These are phyloP conservation scores for Sitobion miscanthi DNA, from an alignment of 1,140 invertebrate species.

Conservation along the genomic window DNA sequence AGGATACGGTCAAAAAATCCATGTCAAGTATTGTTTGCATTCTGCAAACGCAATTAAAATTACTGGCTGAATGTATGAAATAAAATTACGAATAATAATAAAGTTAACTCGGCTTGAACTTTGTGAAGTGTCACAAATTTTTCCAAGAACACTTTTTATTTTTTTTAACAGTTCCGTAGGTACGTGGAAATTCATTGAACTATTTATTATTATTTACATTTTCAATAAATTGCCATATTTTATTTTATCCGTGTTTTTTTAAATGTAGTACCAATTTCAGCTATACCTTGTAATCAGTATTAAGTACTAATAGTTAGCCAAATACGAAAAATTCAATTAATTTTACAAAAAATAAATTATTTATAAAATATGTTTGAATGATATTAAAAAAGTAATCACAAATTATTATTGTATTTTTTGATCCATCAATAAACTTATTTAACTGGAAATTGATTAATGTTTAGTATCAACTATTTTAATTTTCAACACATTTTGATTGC, in stretches of 20 bases:
- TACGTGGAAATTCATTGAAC: background rate
- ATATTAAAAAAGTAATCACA: background rate
- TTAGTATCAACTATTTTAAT: background rate
- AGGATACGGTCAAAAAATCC: background rate
- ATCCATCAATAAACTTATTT: background rate
- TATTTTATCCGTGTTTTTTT: background rate
- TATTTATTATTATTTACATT: no score
- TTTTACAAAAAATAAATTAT: background rate
- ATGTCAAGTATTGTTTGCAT: constrained; percentile 30
- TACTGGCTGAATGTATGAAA: background rate
- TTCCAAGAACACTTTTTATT: background rate
- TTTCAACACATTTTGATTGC: background rate
- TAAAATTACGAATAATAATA: constrained; percentile 27
- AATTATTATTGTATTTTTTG: no score
- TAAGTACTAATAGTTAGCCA: no score
- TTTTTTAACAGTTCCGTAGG: background rate
- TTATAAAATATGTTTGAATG: background rate
- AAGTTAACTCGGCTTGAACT: background rate
- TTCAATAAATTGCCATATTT: background rate
- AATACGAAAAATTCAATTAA: background rate
- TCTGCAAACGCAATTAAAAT: constrained; percentile 31
- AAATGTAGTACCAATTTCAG: background rate
- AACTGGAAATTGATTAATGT: background rate
- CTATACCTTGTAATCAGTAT: no score
- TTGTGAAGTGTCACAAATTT: background rate